Evolutionary conservation across 2,113 vertebrate species (phyloP).

Genomic region (Carassius auratus): DNA sequence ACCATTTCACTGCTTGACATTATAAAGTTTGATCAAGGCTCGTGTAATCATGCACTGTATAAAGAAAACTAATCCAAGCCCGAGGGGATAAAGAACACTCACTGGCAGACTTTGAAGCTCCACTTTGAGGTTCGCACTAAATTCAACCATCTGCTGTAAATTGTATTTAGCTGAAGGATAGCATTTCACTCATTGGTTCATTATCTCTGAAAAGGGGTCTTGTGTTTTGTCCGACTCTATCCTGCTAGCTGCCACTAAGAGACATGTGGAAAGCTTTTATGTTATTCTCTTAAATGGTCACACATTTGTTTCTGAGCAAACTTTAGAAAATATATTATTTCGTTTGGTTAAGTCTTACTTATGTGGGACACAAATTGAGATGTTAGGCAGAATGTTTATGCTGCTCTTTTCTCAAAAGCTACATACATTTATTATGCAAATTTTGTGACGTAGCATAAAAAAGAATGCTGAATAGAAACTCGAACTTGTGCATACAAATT

Average conservation of each 20-base stretch:
- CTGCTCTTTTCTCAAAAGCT: neutral
- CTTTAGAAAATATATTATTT: neutral
- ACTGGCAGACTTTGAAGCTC: slow-evolving; percentile 16
- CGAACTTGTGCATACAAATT: neutral
- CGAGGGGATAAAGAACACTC: slow-evolving; percentile 26
- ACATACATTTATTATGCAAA: neutral
- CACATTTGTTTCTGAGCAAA: slow-evolving; percentile 9
- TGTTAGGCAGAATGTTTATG: neutral
- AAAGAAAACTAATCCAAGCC: slow-evolving; percentile 42
- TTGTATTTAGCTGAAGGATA: slow-evolving; percentile 40
- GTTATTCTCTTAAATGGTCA: neutral
- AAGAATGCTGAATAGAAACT: neutral
- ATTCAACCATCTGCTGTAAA: slow-evolving; percentile 40
- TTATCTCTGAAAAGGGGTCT: slow-evolving; percentile 27
- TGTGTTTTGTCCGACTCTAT: neutral
- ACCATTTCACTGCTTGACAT: slow-evolving; percentile 18
- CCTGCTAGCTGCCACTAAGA: neutral
- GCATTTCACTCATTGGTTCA: slow-evolving; percentile 37
- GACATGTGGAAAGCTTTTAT: neutral
- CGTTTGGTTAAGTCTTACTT: neutral
- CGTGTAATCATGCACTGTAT: slow-evolving; percentile 30
- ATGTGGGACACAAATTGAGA: neutral
- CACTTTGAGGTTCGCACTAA: neutral
- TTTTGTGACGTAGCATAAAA: neutral
- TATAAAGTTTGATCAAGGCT: slow-evolving; percentile 34